Evolutionary conservation across 2,888 invertebrate genomes (phyloP).

Genomic region (Caenorhabditis angaria): DNA sequence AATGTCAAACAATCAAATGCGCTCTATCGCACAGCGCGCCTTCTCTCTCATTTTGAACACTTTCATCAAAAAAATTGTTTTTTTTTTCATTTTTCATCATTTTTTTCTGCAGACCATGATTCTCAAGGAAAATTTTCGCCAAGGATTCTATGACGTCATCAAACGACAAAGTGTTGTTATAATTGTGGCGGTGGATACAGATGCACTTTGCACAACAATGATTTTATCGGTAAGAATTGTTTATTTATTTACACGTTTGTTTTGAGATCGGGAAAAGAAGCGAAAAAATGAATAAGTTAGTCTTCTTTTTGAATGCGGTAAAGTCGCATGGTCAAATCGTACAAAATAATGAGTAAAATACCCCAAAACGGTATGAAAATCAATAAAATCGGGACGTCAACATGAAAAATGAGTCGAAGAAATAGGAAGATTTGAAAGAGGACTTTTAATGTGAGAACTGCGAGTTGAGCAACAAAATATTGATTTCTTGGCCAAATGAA

Average conservation of each 20-base stretch:
- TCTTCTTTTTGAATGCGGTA: slow-evolving; percentile 31
- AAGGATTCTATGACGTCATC: slow-evolving; percentile 37
- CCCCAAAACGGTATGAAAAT: slow-evolving; percentile 47
- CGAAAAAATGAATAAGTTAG: slow-evolving; percentile 15
- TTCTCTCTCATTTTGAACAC: neutral
- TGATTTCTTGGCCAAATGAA: slow-evolving; percentile 24
- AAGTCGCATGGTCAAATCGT: slow-evolving; percentile 34
- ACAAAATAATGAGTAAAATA: slow-evolving; percentile 30
- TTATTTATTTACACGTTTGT: neutral
- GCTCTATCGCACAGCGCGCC: neutral
- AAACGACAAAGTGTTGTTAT: slow-evolving; percentile 58
- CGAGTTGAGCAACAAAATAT: slow-evolving; percentile 25
- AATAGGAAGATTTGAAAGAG: slow-evolving; percentile 39
- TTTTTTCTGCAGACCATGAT: slow-evolving; percentile 26
- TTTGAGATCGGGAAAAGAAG: neutral
- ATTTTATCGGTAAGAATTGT: slow-evolving; percentile 58
- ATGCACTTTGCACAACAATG: slow-evolving; percentile 63
- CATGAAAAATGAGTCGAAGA: slow-evolving; percentile 19
- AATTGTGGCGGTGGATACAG: slow-evolving; percentile 64
- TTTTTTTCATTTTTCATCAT: neutral
- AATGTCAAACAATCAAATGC: neutral
- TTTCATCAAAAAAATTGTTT: too few relatives aligned
- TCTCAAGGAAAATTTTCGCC: slow-evolving; percentile 32
- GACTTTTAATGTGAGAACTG: slow-evolving; percentile 35
- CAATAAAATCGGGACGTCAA: slow-evolving; percentile 21